phyloP scores from a whole-genome alignment of 1,140 invertebrate genomes.

The Drosophila pseudoobscura region DNA sequence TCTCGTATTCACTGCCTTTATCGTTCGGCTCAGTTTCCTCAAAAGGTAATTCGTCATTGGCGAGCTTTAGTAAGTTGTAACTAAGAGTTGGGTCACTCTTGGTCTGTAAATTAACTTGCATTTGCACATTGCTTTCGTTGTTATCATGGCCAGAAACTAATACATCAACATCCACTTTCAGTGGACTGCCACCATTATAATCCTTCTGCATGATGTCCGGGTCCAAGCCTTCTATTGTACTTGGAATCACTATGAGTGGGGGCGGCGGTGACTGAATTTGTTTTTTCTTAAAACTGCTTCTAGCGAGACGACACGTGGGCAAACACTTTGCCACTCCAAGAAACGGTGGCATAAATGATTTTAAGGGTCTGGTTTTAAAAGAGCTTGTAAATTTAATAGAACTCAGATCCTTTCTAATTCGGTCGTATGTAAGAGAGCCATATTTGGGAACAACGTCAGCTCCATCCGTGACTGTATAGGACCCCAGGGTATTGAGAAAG shows the following conservation, averaged over 20 bases:
- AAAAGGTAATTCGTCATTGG: slow-evolving; percentile 10
- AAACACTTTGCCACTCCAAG: slow-evolving; percentile 68
- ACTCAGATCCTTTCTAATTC: slow-evolving; percentile 75
- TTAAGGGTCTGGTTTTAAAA: slow-evolving; percentile 31
- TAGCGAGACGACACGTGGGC: slow-evolving; percentile 53
- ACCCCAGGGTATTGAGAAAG: slow-evolving; percentile 12
- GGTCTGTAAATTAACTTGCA: neutral
- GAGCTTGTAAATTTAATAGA: slow-evolving; percentile 35
- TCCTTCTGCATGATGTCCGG: neutral
- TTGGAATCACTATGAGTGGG: neutral
- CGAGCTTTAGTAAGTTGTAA: slow-evolving; percentile 53
- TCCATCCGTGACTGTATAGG: slow-evolving; percentile 62
- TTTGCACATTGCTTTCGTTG: slow-evolving; percentile 7
- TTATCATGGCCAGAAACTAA: neutral
- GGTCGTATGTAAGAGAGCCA: slow-evolving; percentile 56
- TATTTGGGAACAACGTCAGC: slow-evolving; percentile 77
- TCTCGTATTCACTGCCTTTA: neutral
- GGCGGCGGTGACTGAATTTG: neutral
- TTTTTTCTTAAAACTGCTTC: slow-evolving; percentile 2
- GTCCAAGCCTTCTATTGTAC: neutral
- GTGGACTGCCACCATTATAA: slow-evolving; percentile 14
- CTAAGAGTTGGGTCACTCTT: slow-evolving; percentile 15
- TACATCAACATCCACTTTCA: slow-evolving; percentile 49
- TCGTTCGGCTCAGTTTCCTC: neutral
- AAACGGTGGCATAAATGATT: slow-evolving; percentile 47